These are phyloP conservation scores for Branchinecta lynchi DNA, from an alignment of 1,140 invertebrate genomes.

Conservation along the genomic window DNA sequence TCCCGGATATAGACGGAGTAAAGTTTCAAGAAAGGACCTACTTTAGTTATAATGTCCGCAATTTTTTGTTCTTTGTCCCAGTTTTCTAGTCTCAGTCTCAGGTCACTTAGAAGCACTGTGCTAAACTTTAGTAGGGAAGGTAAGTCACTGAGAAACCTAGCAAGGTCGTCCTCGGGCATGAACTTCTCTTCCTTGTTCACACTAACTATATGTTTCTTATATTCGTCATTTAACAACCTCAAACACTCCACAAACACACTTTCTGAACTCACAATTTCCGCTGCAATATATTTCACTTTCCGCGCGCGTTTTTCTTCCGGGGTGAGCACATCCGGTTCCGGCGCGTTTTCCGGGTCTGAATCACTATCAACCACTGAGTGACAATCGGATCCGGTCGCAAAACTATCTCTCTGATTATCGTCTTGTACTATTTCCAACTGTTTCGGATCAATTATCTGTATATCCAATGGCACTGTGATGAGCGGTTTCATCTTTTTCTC, in stretches of 20 bases:
- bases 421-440: background rate
- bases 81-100: slow-evolving; percentile 42
- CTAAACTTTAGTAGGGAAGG: slow-evolving; percentile 44
- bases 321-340: slow-evolving; percentile 21
- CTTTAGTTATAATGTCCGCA: slow-evolving; percentile 56
- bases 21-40: slow-evolving; percentile 57
- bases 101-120: slow-evolving; percentile 46
- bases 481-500: background rate
- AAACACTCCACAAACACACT: slow-evolving; percentile 50
- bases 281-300: slow-evolving; percentile 41
- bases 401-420: slow-evolving; percentile 11
- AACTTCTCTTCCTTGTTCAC: slow-evolving; percentile 32
- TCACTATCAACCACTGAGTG: slow-evolving; percentile 23
- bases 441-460: slow-evolving; percentile 17
- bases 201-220: slow-evolving; percentile 36
- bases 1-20: slow-evolving; percentile 54
- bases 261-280: slow-evolving; percentile 52
- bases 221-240: slow-evolving; percentile 49
- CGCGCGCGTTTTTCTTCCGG: slow-evolving; percentile 27
- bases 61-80: slow-evolving; percentile 45
- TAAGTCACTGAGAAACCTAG: slow-evolving; percentile 42
- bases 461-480: background rate
- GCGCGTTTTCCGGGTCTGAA: slow-evolving; percentile 17
- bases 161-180: slow-evolving; percentile 37
- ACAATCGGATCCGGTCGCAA: slow-evolving; percentile 21